A percentile compares a stretch with the other conserved stretches of the same genome.
phyloP scores from a whole-genome alignment of 1,140 invertebrate species.

The Caenorhabditis latens region DNA sequence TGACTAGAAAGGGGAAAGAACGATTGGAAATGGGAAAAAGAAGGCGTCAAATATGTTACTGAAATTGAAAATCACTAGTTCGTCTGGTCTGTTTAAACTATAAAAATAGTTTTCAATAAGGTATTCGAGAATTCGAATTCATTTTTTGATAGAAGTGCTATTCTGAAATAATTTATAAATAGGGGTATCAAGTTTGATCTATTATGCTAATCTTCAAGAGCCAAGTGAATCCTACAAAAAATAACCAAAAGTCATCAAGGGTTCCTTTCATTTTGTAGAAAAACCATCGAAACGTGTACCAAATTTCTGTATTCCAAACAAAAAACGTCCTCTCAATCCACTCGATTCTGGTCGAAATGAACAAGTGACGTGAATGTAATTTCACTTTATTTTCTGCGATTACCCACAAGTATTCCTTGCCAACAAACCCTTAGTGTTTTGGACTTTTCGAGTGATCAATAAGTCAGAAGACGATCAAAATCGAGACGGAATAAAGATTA shows the following conservation, averaged over 20 bases:
- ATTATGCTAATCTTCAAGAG: too few relatives aligned
- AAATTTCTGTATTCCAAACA: too few relatives aligned
- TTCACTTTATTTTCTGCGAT: not conserved
- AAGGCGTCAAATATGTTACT: not conserved
- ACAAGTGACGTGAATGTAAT: conserved; percentile 6
- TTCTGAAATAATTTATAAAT: too few relatives aligned
- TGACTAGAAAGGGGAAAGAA: conserved; percentile 2
- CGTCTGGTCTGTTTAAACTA: not conserved
- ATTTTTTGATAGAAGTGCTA: too few relatives aligned
- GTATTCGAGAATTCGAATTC: too few relatives aligned
- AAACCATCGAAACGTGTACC: too few relatives aligned
- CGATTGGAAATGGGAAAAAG: not conserved
- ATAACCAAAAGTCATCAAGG: too few relatives aligned
- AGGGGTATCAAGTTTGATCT: too few relatives aligned
- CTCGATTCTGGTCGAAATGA: not conserved
- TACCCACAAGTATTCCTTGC: not conserved
- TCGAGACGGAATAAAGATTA: not conserved
- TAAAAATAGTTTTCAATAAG: too few relatives aligned
- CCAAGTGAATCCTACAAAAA: too few relatives aligned
- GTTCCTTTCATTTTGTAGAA: too few relatives aligned
- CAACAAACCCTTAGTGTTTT: not conserved
- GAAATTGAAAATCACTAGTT: not conserved
- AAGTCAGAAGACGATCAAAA: not conserved
- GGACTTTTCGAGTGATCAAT: conserved; percentile 19
- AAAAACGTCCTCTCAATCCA: too few relatives aligned